Conservation (phyloP, 1,140 invertebrate species). For the Kradibia gibbosae region DNA sequence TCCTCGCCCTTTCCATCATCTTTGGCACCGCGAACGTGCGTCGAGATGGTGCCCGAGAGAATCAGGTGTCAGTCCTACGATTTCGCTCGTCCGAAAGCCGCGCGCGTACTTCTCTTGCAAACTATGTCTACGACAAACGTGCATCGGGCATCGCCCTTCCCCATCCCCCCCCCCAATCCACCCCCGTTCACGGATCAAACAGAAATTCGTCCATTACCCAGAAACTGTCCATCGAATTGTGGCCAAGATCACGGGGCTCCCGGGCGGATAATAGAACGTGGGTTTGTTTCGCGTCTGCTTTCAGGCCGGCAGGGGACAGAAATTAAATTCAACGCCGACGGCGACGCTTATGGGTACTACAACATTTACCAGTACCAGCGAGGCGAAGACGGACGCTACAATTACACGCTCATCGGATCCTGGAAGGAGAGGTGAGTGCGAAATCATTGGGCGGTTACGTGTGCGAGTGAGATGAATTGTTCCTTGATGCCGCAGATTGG, state of each 20-base stretch:
- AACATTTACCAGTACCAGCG: constrained; percentile 80
- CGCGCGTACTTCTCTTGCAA: too few species aligned
- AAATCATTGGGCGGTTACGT: too few species aligned
- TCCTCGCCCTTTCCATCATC: background rate
- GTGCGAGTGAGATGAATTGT: background rate
- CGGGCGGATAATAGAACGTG: constrained; percentile 3
- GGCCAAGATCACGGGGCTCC: background rate
- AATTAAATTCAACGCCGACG: constrained; percentile 78
- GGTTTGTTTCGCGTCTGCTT: constrained; percentile 38
- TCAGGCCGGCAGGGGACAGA: constrained; percentile 76
- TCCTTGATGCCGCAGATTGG: constrained; percentile 59
- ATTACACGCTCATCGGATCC: constrained; percentile 77
- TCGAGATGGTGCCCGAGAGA: background rate
- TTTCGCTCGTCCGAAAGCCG: background rate
- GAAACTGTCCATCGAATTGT: too few species aligned
- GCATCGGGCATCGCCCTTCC: background rate
- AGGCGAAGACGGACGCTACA: constrained; percentile 71
- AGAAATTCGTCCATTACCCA: background rate
- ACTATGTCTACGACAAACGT: too few species aligned
- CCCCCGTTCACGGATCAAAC: background rate
- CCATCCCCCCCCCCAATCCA: background rate
- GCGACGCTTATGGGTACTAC: constrained; percentile 80
- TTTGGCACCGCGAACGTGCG: too few species aligned
- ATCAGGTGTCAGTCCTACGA: background rate
- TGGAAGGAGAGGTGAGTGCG: constrained; percentile 76